Evolutionary conservation across 1,140 invertebrate species (phyloP).

Genomic region (Zaprionus tsacasi): DNA sequence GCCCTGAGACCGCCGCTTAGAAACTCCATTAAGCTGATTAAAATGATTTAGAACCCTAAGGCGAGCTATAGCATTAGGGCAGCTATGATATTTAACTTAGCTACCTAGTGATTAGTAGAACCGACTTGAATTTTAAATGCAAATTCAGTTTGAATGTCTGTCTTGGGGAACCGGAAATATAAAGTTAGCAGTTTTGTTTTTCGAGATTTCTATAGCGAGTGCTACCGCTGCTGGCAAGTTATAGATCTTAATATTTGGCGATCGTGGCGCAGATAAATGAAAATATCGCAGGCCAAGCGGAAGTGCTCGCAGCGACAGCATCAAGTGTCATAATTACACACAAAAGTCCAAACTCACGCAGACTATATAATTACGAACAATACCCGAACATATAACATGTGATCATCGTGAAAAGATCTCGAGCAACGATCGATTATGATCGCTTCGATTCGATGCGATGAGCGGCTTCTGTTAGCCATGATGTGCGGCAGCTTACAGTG

Average conservation of each 20-base stretch:
- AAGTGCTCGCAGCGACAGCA: constrained; percentile 64
- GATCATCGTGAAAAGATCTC: constrained; percentile 8
- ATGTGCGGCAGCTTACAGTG: constrained; percentile 29
- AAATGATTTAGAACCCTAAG: constrained; percentile 67
- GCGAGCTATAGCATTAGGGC: constrained; percentile 44
- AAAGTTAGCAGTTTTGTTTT: constrained; percentile 11
- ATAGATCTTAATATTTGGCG: constrained; percentile 36
- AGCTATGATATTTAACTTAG: not conserved
- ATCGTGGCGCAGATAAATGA: constrained; percentile 36
- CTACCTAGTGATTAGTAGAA: not conserved
- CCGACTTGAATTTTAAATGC: constrained; percentile 58
- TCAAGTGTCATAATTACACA: constrained; percentile 77
- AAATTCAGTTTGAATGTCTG: constrained; percentile 43
- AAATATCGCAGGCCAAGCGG: constrained; percentile 49
- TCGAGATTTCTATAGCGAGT: constrained; percentile 33
- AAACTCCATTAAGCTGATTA: constrained; percentile 45
- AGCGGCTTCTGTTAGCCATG: constrained; percentile 61
- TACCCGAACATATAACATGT: not conserved
- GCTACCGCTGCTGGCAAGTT: constrained; percentile 31
- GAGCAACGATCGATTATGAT: constrained; percentile 10
- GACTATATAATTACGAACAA: constrained; percentile 26
- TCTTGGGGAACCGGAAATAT: constrained; percentile 62
- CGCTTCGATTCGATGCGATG: constrained; percentile 45
- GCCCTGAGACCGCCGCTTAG: constrained; percentile 49
- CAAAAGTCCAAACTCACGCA: constrained; percentile 32